phyloP scores from a whole-genome alignment of 2,797 vertebrate species.

The Distichodus sexfasciatus region DNA sequence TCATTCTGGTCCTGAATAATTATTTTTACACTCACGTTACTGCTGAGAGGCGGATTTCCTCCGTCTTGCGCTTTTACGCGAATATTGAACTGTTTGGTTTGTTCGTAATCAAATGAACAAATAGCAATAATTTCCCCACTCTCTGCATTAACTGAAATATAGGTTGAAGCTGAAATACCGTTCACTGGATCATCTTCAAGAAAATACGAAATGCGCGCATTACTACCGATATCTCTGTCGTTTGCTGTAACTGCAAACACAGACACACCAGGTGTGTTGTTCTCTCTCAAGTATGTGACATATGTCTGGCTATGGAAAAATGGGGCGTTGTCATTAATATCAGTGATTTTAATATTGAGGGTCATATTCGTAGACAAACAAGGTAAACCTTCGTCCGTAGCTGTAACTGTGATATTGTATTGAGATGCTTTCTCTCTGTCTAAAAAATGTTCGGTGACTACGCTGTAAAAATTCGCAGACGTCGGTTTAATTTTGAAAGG shows the following conservation, averaged over 20 bases:
- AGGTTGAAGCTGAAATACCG: slow-evolving; percentile 49
- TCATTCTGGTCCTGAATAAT: slow-evolving; percentile 64
- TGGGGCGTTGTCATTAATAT: slow-evolving; percentile 64
- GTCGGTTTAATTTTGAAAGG: too few species aligned
- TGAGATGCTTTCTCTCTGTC: too few species aligned
- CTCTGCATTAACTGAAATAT: slow-evolving; percentile 60
- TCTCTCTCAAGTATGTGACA: slow-evolving; percentile 56
- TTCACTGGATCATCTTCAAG: slow-evolving; percentile 54
- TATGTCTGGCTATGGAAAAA: slow-evolving; percentile 54
- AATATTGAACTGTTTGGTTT: slow-evolving; percentile 68
- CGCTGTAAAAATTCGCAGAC: too few species aligned
- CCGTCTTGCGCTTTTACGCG: slow-evolving; percentile 64
- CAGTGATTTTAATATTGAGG: too few species aligned
- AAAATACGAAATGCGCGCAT: slow-evolving; percentile 62
- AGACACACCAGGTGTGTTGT: slow-evolving; percentile 47
- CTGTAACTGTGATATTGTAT: too few species aligned
- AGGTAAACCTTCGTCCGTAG: too few species aligned
- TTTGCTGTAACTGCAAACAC: slow-evolving; percentile 50
- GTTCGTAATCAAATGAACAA: slow-evolving; percentile 72
- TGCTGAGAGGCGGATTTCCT: slow-evolving; percentile 54
- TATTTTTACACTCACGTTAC: slow-evolving; percentile 43
- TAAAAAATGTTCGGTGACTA: too few species aligned
- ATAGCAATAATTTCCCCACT: slow-evolving; percentile 60
- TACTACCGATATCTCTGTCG: slow-evolving; percentile 52
- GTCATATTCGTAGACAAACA: too few species aligned